Evolutionary conservation across 2,113 vertebrate genomes (phyloP), one percentile per base, ranked within the genome.

Genomic region (Chaetodon auriga): DNA sequence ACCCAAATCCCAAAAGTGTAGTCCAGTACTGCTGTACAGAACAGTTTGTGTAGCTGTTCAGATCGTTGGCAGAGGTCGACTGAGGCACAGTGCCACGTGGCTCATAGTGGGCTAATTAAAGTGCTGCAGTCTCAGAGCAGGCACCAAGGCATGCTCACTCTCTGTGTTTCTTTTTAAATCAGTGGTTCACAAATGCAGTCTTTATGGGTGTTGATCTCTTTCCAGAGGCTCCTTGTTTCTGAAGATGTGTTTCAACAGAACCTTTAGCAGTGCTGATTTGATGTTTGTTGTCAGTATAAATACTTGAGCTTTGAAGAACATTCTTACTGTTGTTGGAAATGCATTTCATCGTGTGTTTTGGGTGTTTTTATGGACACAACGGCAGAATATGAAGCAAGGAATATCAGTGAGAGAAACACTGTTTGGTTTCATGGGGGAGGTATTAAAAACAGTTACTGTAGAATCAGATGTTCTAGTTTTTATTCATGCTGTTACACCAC

Each of bases 81-180:
- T n/a, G 49, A 68, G 76, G 25, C 61, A 21, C 25, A 13, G 70
- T 82, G 83, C 83, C 88, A 87, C 83, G 85, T 90, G 80, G 83
- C 86, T 85, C 76, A 45, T 23, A 4, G 11, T 36, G 45, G n/a
- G 70, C 77, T 69, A 75, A 87, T 89, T 81, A 60, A 88, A 79
- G 74, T 4, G 2, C 78, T 73, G 77, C 81, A 70, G 77, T 60
- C 41, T 53, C 38, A 68, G 61, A 78, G 38, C 61, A 84, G 64
- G 58, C 68, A 68, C 62, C 61, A 30, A 36, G 58, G 63, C 66
- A 68, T 38, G 13, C 38, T 84, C 49, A 54, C 0, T 41, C 48
- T 25, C 30, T 61, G 45, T 49, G 25, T 60, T 38, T 72, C n/a
- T 70, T 74, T 65, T 57, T 53, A 58, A 72, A 46, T 54, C 7